A percentile compares a stretch with the other conserved stretches of the same genome.
phyloP scores from a whole-genome alignment of 1,140 invertebrate genomes.

The Drosophila sulfurigaster region DNA sequence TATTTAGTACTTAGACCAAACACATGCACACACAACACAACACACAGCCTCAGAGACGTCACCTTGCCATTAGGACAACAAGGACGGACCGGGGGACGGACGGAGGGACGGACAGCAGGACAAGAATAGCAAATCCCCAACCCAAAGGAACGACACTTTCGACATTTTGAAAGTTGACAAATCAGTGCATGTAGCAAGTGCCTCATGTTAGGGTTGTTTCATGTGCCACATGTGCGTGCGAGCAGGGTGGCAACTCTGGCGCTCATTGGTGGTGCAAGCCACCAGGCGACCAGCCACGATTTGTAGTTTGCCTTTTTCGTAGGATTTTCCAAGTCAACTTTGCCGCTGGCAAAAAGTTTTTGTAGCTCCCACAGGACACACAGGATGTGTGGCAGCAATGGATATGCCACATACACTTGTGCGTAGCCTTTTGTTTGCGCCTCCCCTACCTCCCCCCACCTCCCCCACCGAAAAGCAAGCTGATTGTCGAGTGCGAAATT shows the following conservation, averaged over 20 bases:
- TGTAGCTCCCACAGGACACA: slow-evolving; percentile 72
- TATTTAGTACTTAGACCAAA: slow-evolving; percentile 71
- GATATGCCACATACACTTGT: slow-evolving; percentile 16
- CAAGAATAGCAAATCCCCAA: slow-evolving; percentile 40
- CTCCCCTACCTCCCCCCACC: too few species aligned
- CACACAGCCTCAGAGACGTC: slow-evolving; percentile 45
- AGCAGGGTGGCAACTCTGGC: slow-evolving; percentile 13
- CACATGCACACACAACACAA: neutral
- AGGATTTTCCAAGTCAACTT: slow-evolving; percentile 65
- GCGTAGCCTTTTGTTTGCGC: slow-evolving; percentile 43
- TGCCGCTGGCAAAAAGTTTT: slow-evolving; percentile 66
- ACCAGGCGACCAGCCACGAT: slow-evolving; percentile 54
- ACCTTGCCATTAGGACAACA: slow-evolving; percentile 70
- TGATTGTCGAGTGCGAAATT: slow-evolving; percentile 79
- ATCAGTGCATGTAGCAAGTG: slow-evolving; percentile 71
- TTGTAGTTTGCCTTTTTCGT: slow-evolving; percentile 76
- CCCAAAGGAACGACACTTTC: slow-evolving; percentile 64
- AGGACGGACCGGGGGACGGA: slow-evolving; percentile 1
- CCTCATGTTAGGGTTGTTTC: slow-evolving; percentile 50
- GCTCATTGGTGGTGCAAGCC: slow-evolving; percentile 36
- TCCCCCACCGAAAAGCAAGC: slow-evolving; percentile 58
- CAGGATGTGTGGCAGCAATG: slow-evolving; percentile 10
- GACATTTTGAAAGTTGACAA: slow-evolving; percentile 83
- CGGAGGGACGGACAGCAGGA: slow-evolving; percentile 25
- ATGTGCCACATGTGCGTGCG: slow-evolving; percentile 4